Evolutionary conservation across 2,113 vertebrate genomes (phyloP), one percentile per base, ranked within the genome.

Genomic region (Vulpes vulpes): DNA sequence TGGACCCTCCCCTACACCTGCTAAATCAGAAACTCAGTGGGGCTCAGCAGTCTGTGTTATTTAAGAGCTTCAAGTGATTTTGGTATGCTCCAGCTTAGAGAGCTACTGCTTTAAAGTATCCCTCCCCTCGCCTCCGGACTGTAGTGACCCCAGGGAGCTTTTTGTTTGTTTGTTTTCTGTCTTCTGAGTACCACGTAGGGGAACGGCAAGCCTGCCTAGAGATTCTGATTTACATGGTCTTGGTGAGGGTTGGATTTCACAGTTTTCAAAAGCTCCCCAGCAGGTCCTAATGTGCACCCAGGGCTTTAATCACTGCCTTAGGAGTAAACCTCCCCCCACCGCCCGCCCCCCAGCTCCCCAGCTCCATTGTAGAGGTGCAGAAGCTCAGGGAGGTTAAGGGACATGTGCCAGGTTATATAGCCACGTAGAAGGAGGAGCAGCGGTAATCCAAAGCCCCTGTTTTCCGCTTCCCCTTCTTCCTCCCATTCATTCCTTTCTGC

Each of bases 201-300:
- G 19, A 14, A 17, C 30, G 43, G 57, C 76, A 51, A 8, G 12
- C 11, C 11, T 51, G 12, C 11, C 11, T 51, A n/a, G 64, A 89
- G 9, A 30, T 49, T 95, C 49, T 88, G 59, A 78, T 80, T 84
- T 95, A 69, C 71, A 27, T 55, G 60, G 38, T n/a, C 55, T 92
- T 25, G 0, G 3, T 53, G 55, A 20, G 43, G 49, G 20, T n/a
- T 64, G 60, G n/a, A 53, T 64, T 15, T 90, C 30, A 8, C 10
- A 43, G 2, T 23, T 69, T 94, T 94, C 81, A 38, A 71, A 65
- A 69, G n/a, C n/a, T 80, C 80, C 32, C 57, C 3, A 23, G 91
- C 64, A 84, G 71, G 15, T 65, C 16, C 8, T 1, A 0, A 25
- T 20, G 27, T 22, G 15, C 43, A n/a, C 53, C 27, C 8, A 0